Base-by-base conservation (phyloP, 1,140 invertebrate genomes). In the Acromyrmex echinatior region DNA sequence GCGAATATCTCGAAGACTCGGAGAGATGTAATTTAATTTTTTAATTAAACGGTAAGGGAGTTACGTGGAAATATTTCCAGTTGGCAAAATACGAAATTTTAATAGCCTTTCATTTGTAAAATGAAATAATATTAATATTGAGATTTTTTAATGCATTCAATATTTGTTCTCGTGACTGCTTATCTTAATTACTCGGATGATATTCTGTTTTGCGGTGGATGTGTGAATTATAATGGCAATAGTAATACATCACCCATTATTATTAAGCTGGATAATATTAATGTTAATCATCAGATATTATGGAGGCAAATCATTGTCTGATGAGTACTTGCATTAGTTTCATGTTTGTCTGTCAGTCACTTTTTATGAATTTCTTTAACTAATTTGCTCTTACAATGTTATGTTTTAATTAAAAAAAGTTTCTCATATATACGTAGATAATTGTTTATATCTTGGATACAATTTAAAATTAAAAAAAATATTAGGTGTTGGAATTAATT, bases 141-240 rank as follows among this genome's bases (percentile, higher is more conserved):
- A 82, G 10, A 74, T 14, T 53, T 80, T 68, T 45, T 45, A 45
- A 31, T 16, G 7, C 31, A 18, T 28, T 14, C 45, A 4, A 53
- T 35, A 35, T 31, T 65, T 28, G 18, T 25, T 10, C 16, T 28
- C 79, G 49, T 51, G 18, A 9, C 7, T 60, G 35, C 21, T 58
- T 74, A 35, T 81, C 16, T 35, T 70, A 70, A 70, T 81, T 58
- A 81, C 70, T 39, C 49, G 25, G n/a, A 80, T 16, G 31, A 80
- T 21, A 63, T 16, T 62, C n/a, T 28, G 21, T 78, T 53, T n/a
- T n/a, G 31, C 28, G 21, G 28, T 14, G 18, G 9, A 16, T 51
- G 49, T 66, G 45, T n/a, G 25, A 28, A 21, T 49, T 49, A 16
- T 28, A 21, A 60, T 71, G 28, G 2, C n/a, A 16, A 45, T 71